A percentile compares a stretch with the other conserved stretches of the same genome.
These are phyloP conservation scores for Alectura lathami DNA, from an alignment of 2,113 vertebrate species.

Conservation along the genomic window DNA sequence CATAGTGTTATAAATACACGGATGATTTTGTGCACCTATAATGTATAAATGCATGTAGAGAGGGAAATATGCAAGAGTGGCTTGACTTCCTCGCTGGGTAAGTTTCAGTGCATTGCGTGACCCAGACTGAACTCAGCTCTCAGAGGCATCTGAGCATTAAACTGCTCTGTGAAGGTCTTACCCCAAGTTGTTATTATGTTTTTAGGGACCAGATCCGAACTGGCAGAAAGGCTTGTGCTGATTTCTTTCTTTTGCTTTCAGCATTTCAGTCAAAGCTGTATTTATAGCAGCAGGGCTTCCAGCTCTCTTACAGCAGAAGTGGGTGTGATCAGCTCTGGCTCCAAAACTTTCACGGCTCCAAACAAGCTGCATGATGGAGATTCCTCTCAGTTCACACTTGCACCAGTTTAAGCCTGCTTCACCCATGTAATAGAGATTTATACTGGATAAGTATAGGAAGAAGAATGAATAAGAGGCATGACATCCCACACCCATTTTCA, in stretches of 20 bases:
- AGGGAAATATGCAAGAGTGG: not conserved
- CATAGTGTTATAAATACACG: conserved; percentile 43
- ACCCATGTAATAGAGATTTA: not conserved
- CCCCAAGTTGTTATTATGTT: not conserved
- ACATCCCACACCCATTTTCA: not conserved
- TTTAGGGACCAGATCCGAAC: not conserved
- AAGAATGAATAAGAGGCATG: not conserved
- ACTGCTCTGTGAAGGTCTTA: not conserved
- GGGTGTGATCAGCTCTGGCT: not conserved
- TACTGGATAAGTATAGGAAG: not conserved
- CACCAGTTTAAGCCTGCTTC: not conserved
- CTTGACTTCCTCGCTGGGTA: not conserved
- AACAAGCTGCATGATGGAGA: not conserved
- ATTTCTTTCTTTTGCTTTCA: not conserved
- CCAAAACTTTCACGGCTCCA: not conserved
- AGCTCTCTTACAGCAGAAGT: fast-evolving
- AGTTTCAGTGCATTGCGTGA: not conserved
- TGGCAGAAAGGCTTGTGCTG: not conserved
- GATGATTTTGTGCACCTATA: not conserved
- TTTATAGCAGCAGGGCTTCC: not conserved
- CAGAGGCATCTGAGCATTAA: fast-evolving
- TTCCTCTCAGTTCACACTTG: not conserved
- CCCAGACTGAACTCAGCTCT: not conserved
- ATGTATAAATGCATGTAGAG: not conserved
- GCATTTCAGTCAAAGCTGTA: not conserved